Conservation (phyloP, 1,140 invertebrate species). For the Pinna nobilis region DNA sequence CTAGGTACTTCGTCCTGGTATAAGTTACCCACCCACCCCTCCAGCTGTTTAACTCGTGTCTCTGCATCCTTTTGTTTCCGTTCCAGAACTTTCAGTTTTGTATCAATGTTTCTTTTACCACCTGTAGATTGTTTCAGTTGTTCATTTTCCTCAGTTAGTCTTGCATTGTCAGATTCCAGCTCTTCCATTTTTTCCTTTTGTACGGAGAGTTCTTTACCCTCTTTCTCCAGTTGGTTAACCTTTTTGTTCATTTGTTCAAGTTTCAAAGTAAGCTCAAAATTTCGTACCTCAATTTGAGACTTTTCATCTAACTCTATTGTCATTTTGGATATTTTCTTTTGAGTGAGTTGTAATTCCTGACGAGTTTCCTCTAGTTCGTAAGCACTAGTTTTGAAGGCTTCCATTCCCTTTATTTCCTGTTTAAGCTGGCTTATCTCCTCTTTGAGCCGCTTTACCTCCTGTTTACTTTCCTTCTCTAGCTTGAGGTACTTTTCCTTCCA, state of each 20-base stretch:
- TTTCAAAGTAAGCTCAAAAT: constrained; percentile 48
- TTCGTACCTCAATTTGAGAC: constrained; percentile 44
- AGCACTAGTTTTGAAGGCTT: constrained; percentile 26
- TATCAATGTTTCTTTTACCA: constrained; percentile 13
- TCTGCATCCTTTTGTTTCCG: constrained; percentile 43
- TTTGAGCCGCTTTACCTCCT: constrained; percentile 33
- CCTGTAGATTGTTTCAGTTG: constrained; percentile 32
- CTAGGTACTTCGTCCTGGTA: constrained; percentile 27
- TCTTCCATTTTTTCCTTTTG: constrained; percentile 50
- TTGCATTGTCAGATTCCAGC: constrained; percentile 49
- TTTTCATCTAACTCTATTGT: constrained; percentile 29
- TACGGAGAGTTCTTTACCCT: constrained; percentile 44
- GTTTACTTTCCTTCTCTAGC: constrained; percentile 41
- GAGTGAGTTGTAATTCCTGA: constrained; percentile 31
- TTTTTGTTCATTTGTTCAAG: constrained; percentile 47
- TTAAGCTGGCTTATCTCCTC: constrained; percentile 35
- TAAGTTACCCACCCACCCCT: constrained; percentile 42
- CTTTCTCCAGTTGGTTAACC: constrained; percentile 47
- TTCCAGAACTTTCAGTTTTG: constrained; percentile 35
- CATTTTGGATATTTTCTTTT: constrained; percentile 36
- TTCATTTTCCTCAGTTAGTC: constrained; percentile 52
- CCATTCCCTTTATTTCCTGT: constrained; percentile 39
- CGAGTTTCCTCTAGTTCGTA: constrained; percentile 43
- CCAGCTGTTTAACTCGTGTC: constrained; percentile 40
- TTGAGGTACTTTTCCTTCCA: constrained; percentile 11